Base-by-base conservation (phyloP, 2,113 vertebrate genomes). In the Mus pahari region DNA sequence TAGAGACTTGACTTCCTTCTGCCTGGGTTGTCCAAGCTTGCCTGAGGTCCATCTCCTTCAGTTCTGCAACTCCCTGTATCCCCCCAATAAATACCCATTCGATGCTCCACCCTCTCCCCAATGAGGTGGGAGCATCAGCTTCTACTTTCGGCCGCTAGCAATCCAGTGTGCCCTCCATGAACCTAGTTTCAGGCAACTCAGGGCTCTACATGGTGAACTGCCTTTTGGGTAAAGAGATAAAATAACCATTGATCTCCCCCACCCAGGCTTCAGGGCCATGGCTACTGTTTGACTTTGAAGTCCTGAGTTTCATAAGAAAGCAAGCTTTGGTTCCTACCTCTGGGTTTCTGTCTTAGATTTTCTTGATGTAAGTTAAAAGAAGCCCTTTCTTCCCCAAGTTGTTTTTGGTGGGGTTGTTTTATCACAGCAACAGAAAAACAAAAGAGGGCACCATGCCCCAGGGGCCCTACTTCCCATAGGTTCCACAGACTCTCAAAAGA, bases 141-240 rank as follows among this genome's bases (percentile, higher is more conserved):
- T 92, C 82, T 86, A 45, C 16, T 92, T 68, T 36, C 7, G 8
- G 39, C 42, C 83, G 60, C 9, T 79, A 50, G 53, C 39, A 58
- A 50, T 22, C 28, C 88, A 55, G 5, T 16, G 36, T 0, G 16
- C 39, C 45, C 28, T 93, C 71, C n/a, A 3, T 5, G 48, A 74
- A 16, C 0, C 3, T 3, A 17, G 42, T 53, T 22, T 42, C 36
- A 3, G 12, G 60, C 28, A 6, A 39, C 1, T 1, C 11, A 8
- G 53, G 39, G 26, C 8, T 58, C 31, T 83, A 4, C n/a, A 79
- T 19, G 1, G 42, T 24, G n/a, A 75, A 77, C 24, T 60, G 48
- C 26, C 4, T 33, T 68, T 58, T 78, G 33, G 33, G 68, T 62
- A 17, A 36, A 75, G 22, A 73, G 53, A 2, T 31, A 66, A 36